Evolutionary conservation across 1,140 invertebrate species (phyloP), one percentile per base, ranked within the genome.

Genomic region (Conus ventricosus): DNA sequence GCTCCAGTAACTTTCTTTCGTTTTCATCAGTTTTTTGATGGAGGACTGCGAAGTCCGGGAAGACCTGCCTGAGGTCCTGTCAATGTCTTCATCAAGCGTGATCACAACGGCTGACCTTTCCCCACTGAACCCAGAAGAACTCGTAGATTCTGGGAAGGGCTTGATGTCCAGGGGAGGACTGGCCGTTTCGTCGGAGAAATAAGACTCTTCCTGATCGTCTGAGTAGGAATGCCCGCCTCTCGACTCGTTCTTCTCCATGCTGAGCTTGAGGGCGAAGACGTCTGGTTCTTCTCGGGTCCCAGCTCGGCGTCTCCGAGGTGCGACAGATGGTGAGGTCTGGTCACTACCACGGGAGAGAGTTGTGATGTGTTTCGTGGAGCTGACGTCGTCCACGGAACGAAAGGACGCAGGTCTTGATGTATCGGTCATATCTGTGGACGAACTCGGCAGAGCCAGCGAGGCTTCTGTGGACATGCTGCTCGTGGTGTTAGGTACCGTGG

Each of bases 1-100:
- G 27, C 78, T 63, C 82, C 82, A 84, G 82, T 84, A 84, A 55
- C 27, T 39, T 4, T 84, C 82, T 39, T n/a, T 60, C 6, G 82
- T 27, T 67, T 63, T 84, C 20, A 15, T 60, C 23, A 39, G 2
- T 25, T 53, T 84, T 23, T 63, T 84, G 10, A 15, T 63, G 10
- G 82, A 84, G 54, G 55, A 10, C 4, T 84, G 51, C 1, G 81
- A 83, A 51, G 53, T 83, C 17, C 51, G 7, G 51, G 81, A 83
- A 4, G 81, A 55, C 17, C 57, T 25, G 55, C 55, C 54, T 10
- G 17, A 54, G 7, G 53, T 17, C 25, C 54, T 54, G 54, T 84
- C 82, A 39, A 39, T 39, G 39, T 39, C 39, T 13, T 25, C 55
- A n/a, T 84, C 82, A 15, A 63, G 23, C 1, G 57, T 11, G 55